Conservation (phyloP, 92 coral and sea anemone genomes). For the Pocillopora meandrina region DNA sequence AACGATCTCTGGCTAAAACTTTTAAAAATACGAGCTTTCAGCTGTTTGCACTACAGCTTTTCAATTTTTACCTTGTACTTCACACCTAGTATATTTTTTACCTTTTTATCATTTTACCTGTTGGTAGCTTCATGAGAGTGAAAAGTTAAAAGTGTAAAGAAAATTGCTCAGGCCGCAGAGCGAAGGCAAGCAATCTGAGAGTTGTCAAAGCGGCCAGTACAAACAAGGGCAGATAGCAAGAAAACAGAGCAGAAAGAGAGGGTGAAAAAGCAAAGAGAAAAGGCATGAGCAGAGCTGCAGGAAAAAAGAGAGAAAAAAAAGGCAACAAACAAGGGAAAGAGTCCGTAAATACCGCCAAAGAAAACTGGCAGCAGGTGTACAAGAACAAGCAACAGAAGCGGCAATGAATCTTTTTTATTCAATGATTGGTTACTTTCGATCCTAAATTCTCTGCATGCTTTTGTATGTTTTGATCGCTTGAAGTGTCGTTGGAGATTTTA, state of each 20-base stretch:
- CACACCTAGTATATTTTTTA: too few relatives aligned
- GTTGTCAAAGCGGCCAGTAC: conserved; percentile 17
- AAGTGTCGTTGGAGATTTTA: too few relatives aligned
- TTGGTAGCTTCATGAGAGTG: too few relatives aligned
- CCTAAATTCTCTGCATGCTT: too few relatives aligned
- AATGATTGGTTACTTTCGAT: too few relatives aligned
- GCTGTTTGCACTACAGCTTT: too few relatives aligned
- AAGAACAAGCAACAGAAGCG: conserved; percentile 24
- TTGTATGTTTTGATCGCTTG: too few relatives aligned
- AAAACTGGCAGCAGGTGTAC: not conserved
- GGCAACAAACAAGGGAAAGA: conserved; percentile 36
- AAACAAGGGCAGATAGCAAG: conserved; percentile 17
- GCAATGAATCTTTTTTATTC: not conserved
- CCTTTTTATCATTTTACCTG: too few relatives aligned
- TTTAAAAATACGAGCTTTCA: too few relatives aligned
- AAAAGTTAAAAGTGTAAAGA: not conserved
- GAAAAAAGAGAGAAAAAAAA: conserved; percentile 9
- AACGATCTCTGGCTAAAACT: too few relatives aligned
- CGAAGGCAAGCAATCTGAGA: conserved; percentile 17
- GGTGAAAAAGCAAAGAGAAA: conserved; percentile 15
- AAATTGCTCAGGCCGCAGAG: conserved; percentile 9
- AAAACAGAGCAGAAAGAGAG: conserved; percentile 16
- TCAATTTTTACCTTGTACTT: too few relatives aligned
- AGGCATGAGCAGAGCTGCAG: not conserved
- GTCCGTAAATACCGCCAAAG: conserved; percentile 15